These are phyloP conservation scores for Phenganax marumi DNA, from an alignment of 92 coral and sea anemone genomes.

Conservation along the genomic window DNA sequence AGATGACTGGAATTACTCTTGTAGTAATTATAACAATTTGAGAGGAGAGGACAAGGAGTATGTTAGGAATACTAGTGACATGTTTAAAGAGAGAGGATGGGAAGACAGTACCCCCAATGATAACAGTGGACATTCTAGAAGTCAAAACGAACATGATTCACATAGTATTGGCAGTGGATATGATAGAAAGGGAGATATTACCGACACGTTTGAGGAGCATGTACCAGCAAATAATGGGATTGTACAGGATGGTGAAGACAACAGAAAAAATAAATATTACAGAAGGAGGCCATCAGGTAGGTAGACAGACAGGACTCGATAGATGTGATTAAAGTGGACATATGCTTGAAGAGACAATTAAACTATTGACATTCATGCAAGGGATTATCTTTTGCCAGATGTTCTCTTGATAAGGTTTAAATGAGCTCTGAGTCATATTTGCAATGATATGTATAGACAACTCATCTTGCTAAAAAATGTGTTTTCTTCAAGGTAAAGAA, in stretches of 20 bases:
- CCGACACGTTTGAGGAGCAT: conserved; percentile 30
- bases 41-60: too few relatives aligned
- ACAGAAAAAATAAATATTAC: background rate
- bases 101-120: background rate
- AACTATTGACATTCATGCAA: too few relatives aligned
- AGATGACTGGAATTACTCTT: too few relatives aligned
- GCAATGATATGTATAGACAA: too few relatives aligned
- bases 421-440: too few relatives aligned
- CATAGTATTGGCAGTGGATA: background rate
- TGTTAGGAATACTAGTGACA: too few relatives aligned
- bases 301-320: background rate
- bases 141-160: background rate
- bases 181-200: background rate
- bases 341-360: too few relatives aligned
- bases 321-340: too few relatives aligned
- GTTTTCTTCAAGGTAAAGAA: background rate
- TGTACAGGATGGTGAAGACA: background rate
- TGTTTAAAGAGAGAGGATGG: too few relatives aligned
- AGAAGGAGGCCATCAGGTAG: background rate
- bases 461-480: background rate
- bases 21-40: too few relatives aligned
- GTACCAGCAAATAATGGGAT: conserved; percentile 13
- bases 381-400: too few relatives aligned
- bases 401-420: too few relatives aligned
- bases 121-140: background rate